Evolutionary conservation across 2,888 invertebrate genomes (phyloP), one percentile per base, ranked within the genome.

Genomic region (Phyllotreta striolata): DNA sequence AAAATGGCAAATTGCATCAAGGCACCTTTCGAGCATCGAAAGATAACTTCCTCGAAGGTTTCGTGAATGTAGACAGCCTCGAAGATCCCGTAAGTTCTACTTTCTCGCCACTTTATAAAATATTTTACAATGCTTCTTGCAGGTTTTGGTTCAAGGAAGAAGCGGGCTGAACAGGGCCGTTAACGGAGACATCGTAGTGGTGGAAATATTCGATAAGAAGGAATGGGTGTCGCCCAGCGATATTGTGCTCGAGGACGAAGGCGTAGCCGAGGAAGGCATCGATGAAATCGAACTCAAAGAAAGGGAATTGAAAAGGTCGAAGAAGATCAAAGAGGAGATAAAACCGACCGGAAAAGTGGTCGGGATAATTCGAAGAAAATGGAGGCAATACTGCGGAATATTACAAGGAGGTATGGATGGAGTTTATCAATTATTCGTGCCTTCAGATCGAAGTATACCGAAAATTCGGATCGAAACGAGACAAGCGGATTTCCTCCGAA

Each of bases 381-480:
- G 98, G 97, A 85, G 97, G 43, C 47, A 63, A 49, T 98, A 98
- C 81, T 99, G 98, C 83, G 99, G 99, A 9, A 95, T 98, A 72
- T 82, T 99, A 60, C 89, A 94, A 79, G 88, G 90, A 0, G 92
- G 90, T 76, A 85, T 87, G 80, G 86, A 88, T 46, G 86, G 88
- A 0, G 85, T 86, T 0, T 85, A 92, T 14, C 97, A 98, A 78
- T 83, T 98, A 1, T 98, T 99, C 83, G 88, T 96, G 1, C 97
- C 99, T 14, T 95, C 98, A 0, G 98, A 99, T 78, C 88, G 91
- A 65, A 90, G 93, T 71, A 93, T 98, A 64, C 98, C 99, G 0
- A 92, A 95, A 80, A 92, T 99, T 46, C 87, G 97, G 37, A 95
- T 99, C 57, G 98, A 99, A 81, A 98, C 98, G 0, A 86, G 97